A percentile compares a stretch with the other conserved stretches of the same genome.
Evolutionary conservation across 2,888 invertebrate genomes (phyloP).

Genomic region (Drosophila monieri): DNA sequence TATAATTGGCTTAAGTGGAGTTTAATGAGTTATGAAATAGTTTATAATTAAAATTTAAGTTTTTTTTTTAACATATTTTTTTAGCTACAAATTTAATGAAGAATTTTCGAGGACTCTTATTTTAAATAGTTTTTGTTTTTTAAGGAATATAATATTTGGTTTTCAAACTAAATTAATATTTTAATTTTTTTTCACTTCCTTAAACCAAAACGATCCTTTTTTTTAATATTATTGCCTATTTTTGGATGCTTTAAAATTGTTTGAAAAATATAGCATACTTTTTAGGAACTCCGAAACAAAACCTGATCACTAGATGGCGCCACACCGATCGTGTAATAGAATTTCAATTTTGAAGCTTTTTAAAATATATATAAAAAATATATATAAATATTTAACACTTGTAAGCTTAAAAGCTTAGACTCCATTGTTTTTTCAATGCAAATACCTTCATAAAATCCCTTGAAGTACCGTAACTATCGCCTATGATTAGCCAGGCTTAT

Average conservation of each 20-base stretch:
- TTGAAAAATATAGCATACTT: not conserved
- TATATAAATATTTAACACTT: no score
- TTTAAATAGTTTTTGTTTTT: no score
- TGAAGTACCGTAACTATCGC: not conserved
- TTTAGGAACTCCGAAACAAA: not conserved
- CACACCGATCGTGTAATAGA: not conserved
- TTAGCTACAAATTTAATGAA: no score
- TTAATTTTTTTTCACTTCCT: not conserved
- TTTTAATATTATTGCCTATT: not conserved
- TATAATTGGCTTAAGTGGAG: constrained; percentile 1
- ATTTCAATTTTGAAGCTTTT: not conserved
- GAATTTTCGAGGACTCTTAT: no score
- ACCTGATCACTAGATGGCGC: not conserved
- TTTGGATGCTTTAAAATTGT: not conserved
- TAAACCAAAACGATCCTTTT: not conserved
- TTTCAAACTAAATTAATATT: no score
- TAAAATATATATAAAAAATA: no score
- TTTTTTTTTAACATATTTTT: no score
- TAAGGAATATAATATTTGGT: no score
- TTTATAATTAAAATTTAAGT: not conserved
- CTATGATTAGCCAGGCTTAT: not conserved
- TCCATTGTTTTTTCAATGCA: not conserved
- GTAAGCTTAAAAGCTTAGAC: no score
- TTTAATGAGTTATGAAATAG: not conserved
- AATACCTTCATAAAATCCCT: not conserved